Percentiles rank a stretch among this genome's conserved stretches.
These are phyloP conservation scores for Osmerus eperlanus DNA, from an alignment of 2,113 vertebrate species.

Conservation along the genomic window DNA sequence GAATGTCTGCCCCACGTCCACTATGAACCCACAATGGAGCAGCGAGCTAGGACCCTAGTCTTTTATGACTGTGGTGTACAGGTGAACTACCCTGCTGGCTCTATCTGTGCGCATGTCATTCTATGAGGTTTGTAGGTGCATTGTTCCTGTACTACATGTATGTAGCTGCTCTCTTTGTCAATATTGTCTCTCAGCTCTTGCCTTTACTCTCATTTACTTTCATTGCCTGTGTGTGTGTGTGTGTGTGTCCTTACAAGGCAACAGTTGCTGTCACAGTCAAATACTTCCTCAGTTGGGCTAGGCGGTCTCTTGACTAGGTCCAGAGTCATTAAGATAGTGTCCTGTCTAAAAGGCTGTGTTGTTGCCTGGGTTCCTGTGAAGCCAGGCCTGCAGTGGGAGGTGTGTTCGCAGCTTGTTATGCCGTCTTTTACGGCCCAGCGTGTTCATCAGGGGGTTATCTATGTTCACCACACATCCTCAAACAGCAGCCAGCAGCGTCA, in stretches of 20 bases:
- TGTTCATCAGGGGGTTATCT: conserved; percentile 53
- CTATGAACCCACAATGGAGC: conserved; percentile 21
- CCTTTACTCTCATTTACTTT: not conserved
- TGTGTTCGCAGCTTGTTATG: too few species aligned
- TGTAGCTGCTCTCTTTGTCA: not conserved
- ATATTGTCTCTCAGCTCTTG: not conserved
- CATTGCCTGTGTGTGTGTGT: too few species aligned
- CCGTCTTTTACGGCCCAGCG: not conserved
- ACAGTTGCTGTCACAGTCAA: too few species aligned
- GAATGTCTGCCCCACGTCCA: conserved; percentile 34
- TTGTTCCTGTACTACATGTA: not conserved
- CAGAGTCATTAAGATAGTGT: too few species aligned
- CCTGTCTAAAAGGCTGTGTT: not conserved
- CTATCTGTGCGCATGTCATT: not conserved
- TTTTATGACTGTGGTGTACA: not conserved
- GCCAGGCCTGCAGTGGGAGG: conserved; percentile 32
- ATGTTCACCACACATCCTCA: conserved; percentile 33
- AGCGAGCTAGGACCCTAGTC: conserved; percentile 26
- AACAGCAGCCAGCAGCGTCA: conserved; percentile 20
- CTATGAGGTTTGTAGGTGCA: not conserved
- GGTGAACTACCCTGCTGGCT: not conserved
- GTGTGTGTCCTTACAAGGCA: too few species aligned
- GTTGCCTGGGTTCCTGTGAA: conserved; percentile 19
- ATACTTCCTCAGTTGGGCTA: too few species aligned
- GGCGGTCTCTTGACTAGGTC: too few species aligned